Percentiles rank a stretch among this genome's conserved stretches.
Conservation (phyloP, 1,140 invertebrate genomes). For the Ctenoplectra terminalis region DNA sequence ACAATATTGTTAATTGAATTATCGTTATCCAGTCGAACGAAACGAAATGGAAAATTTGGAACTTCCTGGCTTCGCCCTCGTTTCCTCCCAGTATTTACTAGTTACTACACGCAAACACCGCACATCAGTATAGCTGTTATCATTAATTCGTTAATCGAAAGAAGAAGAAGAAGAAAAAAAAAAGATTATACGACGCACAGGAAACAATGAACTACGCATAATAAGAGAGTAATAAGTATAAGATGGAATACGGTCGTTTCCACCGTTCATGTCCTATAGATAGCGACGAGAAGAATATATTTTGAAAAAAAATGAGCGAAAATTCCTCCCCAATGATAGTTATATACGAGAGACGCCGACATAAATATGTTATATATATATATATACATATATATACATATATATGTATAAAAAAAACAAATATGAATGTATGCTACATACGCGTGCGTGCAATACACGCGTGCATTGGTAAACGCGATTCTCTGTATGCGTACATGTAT, state of each 20-base stretch:
- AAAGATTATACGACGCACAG: conserved; percentile 59
- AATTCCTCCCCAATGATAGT: conserved; percentile 39
- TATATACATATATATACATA: neutral
- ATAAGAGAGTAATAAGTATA: conserved; percentile 34
- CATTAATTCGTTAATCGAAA: conserved; percentile 29
- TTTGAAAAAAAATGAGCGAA: conserved; percentile 38
- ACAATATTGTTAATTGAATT: conserved; percentile 35
- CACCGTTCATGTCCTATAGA: conserved; percentile 58
- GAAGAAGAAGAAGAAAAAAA: neutral
- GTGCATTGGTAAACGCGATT: conserved; percentile 8
- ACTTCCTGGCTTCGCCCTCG: conserved; percentile 19
- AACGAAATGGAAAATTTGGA: neutral
- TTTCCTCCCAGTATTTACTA: conserved; percentile 35
- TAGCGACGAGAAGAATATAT: conserved; percentile 52
- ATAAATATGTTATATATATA: conserved; percentile 37
- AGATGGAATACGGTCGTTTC: conserved; percentile 32
- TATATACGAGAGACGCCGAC: conserved; percentile 45
- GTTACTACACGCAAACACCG: neutral
- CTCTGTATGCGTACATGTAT: conserved; percentile 15
- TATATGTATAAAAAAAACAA: conserved; percentile 31
- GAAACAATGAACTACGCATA: conserved; percentile 59
- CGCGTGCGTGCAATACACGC: conserved; percentile 7
- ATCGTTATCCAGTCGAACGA: neutral
- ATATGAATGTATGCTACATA: conserved; percentile 25
- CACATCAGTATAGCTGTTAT: conserved; percentile 27